Conservation (phyloP, 2,113 vertebrate genomes). For the Pelodiscus sinensis region DNA sequence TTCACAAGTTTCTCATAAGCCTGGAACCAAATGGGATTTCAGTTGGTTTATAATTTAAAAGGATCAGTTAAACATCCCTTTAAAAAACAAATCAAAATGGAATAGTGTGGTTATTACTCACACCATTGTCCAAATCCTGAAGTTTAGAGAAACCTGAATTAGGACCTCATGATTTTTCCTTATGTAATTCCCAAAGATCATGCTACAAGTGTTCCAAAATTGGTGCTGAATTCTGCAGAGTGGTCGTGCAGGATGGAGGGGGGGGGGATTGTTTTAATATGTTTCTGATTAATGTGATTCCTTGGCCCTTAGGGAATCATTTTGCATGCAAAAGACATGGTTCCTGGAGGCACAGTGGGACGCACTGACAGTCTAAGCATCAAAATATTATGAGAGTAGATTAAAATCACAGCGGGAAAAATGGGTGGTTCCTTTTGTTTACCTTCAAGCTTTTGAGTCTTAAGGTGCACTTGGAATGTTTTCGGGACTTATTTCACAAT, state of each 20-base stretch:
- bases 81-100: not conserved
- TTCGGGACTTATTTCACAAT: not conserved
- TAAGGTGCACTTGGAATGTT: accelerated
- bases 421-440: not conserved
- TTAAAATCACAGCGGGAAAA: not conserved
- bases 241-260: not conserved
- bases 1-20: not conserved
- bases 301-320: not conserved
- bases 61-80: not conserved
- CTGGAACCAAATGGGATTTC: not conserved
- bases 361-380: not conserved
- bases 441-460: not conserved
- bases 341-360: not conserved
- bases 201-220: not conserved
- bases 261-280: not conserved
- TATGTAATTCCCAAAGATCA: not conserved
- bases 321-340: accelerated
- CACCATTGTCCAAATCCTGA: not conserved
- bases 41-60: too few species aligned
- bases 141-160: not conserved
- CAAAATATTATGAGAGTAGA: not conserved
- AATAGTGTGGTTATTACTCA: not conserved
- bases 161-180: conserved; percentile 4
- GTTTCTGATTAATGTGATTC: not conserved
- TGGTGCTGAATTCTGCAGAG: conserved; percentile 28